Base-by-base conservation (phyloP, 2,113 vertebrate species). In the Poecile atricapillus region DNA sequence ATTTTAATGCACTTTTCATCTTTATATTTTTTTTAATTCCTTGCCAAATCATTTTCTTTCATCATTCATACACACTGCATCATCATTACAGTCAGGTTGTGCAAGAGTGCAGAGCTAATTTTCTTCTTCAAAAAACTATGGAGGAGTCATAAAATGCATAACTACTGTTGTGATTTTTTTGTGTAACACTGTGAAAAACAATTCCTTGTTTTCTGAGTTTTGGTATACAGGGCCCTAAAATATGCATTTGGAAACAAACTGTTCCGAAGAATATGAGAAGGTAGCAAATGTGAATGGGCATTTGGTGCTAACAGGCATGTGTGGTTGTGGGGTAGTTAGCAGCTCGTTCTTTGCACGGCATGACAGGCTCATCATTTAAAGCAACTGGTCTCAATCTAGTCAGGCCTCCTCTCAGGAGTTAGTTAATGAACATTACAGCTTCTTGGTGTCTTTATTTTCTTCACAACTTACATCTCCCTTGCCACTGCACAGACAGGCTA, bases 11-110 rank as follows among this genome's bases (percentile, higher is more conserved):
- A 91, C 41, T 86, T 93, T 94, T 91, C 22, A 83, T 83, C 19
- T 87, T 68, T 71, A 3, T 3, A 2, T n/a, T 90, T 89, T 87
- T 90, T 90, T 90, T 62, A 80, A 74, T 86, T 95, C 47, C 22
- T 88, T 95, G 77, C 77, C 84, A 97, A 83, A 89, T 89, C 0
- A 1, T 91, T 91, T 94, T 80, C 58, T 96, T 96, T 96, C 71
- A 86, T 91, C 55, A 1, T 83, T 74, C 47, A 67, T 56, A 63
- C 19, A 73, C 12, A 65, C 5, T 7, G 37, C 25, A 69, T 41
- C 59, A 89, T 63, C 56, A 49, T 70, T 70, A 77, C 23, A 83
- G 17, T 49, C 65, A 73, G 49, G 30, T 39, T 93, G 23, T 81
- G 65, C 76, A 94, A 90, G 50, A 63, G 3, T 10, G 5, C 4